Evolutionary conservation across 2,888 invertebrate genomes (phyloP), one percentile per base, ranked within the genome.

Genomic region (Ichneumoninae sp.): DNA sequence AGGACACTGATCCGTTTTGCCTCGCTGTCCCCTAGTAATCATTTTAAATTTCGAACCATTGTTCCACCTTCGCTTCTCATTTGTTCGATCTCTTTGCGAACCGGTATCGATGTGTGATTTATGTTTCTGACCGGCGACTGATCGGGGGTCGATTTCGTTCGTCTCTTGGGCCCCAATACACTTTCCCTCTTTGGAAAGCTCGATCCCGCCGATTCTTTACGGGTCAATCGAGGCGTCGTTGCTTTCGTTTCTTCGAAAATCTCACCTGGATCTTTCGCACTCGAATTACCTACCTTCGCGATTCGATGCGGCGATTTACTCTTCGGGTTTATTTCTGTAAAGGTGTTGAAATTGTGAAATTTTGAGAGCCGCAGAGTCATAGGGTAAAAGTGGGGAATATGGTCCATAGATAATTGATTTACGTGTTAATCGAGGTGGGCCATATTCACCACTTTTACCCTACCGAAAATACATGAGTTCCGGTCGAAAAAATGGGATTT

Each of bases 151-250:
- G 30, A 75, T 22, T 57, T 57, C 0, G 63, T n/a, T 75, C 75
- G 78, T 57, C 19, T 75, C 22, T 70, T 75, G 22, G 36, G 69
- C 16, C 50, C 76, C 7, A 71, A 65, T 8, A 68, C 33, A 54
- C 52, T 66, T 44, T 86, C 79, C n/a, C 44, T 83, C 1, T 74
- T 83, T 8, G 73, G 76, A 30, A 63, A 66, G 30, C 57, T 74
- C 13, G 44, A 79, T 50, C 30, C 33, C 44, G 33, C 50, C 54
- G 54, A 40, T 26, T 69, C 50, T 26, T 19, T 16, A 30, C 36
- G 68, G 30, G 57, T 57, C 52, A n/a, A 69, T 70, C 5, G 57
- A 44, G 30, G 76, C n/a, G 68, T 47, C 13, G 60, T 40, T 36
- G 47, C 26, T n/a, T 69, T 69, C 16, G 69, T 66, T n/a, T 78